These are phyloP conservation scores for Oryzias celebensis DNA, from an alignment of 2,113 vertebrate genomes.

Conservation along the genomic window DNA sequence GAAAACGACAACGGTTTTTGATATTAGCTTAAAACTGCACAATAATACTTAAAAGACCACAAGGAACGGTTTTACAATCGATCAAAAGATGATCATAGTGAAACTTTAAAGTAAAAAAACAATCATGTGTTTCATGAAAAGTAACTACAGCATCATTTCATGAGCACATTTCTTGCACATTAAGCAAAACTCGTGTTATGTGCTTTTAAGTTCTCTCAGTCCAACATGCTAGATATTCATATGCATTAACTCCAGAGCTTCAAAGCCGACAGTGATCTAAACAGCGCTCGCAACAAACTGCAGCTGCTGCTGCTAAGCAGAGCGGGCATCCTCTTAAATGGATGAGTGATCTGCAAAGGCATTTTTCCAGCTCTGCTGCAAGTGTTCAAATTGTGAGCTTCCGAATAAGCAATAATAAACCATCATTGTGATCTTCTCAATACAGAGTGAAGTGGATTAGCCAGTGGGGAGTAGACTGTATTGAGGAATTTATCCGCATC, in stretches of 20 bases:
- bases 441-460: constrained; percentile 65
- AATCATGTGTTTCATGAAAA: constrained; percentile 30
- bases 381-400: constrained; percentile 57
- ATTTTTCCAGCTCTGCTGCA: constrained; percentile 50
- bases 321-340: constrained; percentile 55
- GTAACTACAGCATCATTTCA: constrained; percentile 15
- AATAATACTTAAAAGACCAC: too few relatives aligned
- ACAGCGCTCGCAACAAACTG: constrained; percentile 22
- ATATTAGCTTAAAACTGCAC: too few relatives aligned
- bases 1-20: too few relatives aligned
- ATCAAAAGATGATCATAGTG: too few relatives aligned
- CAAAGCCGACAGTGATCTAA: constrained; percentile 32
- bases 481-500: constrained; percentile 72
- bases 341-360: constrained; percentile 58
- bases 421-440: constrained; percentile 70
- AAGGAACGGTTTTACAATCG: too few relatives aligned
- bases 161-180: neutral
- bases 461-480: constrained; percentile 58
- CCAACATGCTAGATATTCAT: constrained; percentile 20
- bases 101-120: too few relatives aligned
- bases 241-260: constrained; percentile 13
- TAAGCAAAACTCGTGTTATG: constrained; percentile 2
- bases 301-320: constrained; percentile 34
- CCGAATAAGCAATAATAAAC: constrained; percentile 69
- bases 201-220: constrained; percentile 3